A percentile compares a stretch with the other conserved stretches of the same genome.
Evolutionary conservation across 2,113 vertebrate genomes (phyloP).

Genomic region (Brevimyrus niger): DNA sequence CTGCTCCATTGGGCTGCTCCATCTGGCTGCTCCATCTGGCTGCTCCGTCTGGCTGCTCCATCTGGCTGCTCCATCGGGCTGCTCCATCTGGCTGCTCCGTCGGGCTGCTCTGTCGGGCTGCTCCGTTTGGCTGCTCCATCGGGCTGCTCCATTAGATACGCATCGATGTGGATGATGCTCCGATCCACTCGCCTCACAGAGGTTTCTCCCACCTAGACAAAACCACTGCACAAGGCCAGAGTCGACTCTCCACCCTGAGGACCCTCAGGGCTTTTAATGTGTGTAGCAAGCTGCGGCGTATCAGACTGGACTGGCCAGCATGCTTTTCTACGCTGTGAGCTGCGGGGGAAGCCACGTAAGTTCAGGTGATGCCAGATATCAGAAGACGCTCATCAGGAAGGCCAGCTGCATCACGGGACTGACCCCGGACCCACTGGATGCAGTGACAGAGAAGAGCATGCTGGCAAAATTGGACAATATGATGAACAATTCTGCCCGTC

Average conservation of each 20-base stretch:
- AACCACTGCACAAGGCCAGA: neutral
- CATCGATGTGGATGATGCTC: neutral
- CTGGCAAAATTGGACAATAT: too few species aligned
- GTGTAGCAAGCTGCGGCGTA: neutral
- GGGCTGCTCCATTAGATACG: neutral
- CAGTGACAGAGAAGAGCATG: neutral
- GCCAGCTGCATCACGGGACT: neutral
- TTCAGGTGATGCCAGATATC: neutral
- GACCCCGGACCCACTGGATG: neutral
- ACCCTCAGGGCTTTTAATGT: neutral
- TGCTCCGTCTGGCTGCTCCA: too few species aligned
- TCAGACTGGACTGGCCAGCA: neutral
- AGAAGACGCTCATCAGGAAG: neutral
- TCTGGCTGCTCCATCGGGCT: too few species aligned
- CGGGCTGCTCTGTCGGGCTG: too few species aligned
- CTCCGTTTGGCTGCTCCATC: neutral
- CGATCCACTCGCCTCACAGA: neutral
- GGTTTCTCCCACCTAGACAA: neutral
- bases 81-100: too few species aligned
- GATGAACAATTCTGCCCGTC: too few species aligned
- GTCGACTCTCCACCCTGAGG: too few species aligned
- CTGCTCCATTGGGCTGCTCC: too few species aligned
- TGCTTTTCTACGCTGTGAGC: neutral
- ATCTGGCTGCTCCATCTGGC: too few species aligned
- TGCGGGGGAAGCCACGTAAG: too few species aligned